Evolutionary conservation across 1,140 invertebrate species (phyloP).

Genomic region (Caerostris darwini): DNA sequence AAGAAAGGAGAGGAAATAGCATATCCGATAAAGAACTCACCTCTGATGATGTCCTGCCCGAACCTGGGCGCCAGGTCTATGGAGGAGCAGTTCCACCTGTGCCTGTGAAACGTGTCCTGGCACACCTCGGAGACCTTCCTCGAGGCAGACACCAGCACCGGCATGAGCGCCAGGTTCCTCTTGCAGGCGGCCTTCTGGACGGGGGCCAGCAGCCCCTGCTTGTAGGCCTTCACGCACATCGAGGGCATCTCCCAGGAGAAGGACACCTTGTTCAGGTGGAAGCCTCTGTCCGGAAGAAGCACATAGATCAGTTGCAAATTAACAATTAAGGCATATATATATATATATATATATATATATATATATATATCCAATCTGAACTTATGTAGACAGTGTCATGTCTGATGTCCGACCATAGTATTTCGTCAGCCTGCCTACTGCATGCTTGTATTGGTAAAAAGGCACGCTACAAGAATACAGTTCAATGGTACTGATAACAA

Average conservation of each 20-base stretch:
- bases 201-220: slow-evolving; percentile 84
- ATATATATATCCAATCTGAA: too few relatives aligned
- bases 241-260: slow-evolving; percentile 78
- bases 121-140: slow-evolving; percentile 87
- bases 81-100: slow-evolving; percentile 93
- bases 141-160: slow-evolving; percentile 88
- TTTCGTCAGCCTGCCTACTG: too few relatives aligned
- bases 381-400: too few relatives aligned
- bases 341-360: too few relatives aligned
- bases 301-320: not conserved
- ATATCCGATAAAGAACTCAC: slow-evolving; percentile 82
- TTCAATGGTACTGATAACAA: too few relatives aligned
- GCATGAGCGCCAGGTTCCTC: slow-evolving; percentile 88
- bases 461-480: too few relatives aligned
- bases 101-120: slow-evolving; percentile 87
- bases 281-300: not conserved
- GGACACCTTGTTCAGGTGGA: slow-evolving; percentile 2
- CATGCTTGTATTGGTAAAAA: too few relatives aligned
- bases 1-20: too few relatives aligned
- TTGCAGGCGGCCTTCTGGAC: slow-evolving; percentile 87
- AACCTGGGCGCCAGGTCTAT: slow-evolving; percentile 87
- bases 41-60: slow-evolving; percentile 89
- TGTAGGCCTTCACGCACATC: slow-evolving; percentile 82
- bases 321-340: not conserved
- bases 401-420: too few relatives aligned